Conservation (phyloP, 2,888 invertebrate species). For the Autographa pulchrina region DNA sequence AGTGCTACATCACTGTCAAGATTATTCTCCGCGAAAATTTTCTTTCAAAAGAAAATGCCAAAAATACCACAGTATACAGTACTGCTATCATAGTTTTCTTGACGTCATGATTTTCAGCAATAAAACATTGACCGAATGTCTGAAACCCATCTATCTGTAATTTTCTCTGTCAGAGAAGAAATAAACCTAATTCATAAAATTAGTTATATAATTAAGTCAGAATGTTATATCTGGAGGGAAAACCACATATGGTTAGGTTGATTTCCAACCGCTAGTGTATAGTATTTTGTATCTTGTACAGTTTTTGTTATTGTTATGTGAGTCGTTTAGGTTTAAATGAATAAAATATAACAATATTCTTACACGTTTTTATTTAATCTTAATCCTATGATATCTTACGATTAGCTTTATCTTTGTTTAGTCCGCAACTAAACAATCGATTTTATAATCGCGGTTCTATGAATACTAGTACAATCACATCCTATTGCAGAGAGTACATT, state of each 20-base stretch:
- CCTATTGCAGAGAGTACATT: background rate
- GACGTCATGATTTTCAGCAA: background rate
- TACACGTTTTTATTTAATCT: conserved; percentile 1
- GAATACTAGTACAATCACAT: background rate
- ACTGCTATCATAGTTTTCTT: conserved; percentile 1
- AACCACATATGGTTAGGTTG: background rate
- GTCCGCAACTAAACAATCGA: background rate
- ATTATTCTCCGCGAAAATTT: background rate
- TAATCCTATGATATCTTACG: background rate
- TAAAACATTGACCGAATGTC: background rate
- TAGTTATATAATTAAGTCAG: too few relatives aligned
- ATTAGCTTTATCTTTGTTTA: background rate
- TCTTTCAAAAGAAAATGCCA: conserved; percentile 14
- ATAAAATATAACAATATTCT: conserved; percentile 1
- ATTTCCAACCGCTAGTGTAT: background rate
- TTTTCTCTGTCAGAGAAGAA: background rate
- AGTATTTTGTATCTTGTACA: background rate
- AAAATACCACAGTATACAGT: background rate
- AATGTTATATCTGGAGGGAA: background rate
- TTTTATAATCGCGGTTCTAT: background rate
- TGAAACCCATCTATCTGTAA: background rate
- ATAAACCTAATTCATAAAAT: too few relatives aligned
- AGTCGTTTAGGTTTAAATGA: background rate
- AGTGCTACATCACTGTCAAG: conserved; percentile 3
- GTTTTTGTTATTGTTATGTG: background rate